Base-by-base conservation (phyloP, 2,113 vertebrate genomes). In the Misgurnus anguillicaudatus region DNA sequence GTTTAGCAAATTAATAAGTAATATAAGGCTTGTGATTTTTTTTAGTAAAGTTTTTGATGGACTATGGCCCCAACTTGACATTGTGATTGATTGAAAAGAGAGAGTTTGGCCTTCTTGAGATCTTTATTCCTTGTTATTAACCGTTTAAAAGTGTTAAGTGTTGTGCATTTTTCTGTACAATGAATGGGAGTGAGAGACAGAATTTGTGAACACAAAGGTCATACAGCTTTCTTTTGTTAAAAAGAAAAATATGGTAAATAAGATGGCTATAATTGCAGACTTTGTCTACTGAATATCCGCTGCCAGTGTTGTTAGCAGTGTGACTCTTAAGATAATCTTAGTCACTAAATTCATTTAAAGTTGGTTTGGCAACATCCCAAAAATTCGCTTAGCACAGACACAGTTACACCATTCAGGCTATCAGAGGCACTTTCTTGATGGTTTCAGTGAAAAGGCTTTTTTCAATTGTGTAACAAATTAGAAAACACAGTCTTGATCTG, bases 301-400 rank as follows among this genome's bases (percentile, higher is more conserved):
- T 45, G 64, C 41, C 42, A 47, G 21, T n/a, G 39, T 21, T 67
- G 14, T 64, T 53, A 17, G 8, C 31, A n/a, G 14, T 53, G 5
- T 38, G 16, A 10, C 48, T 8, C 38, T 39, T 71, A 55, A 24
- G 55, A 36, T 51, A 7, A 36, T 14, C 6, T 31, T 53, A 21
- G 42, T 6, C 2, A 1, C 31, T 51, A 14, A 31, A 21, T 57
- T 66, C 48, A 62, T 68, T 55, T 53, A 5, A 62, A 47, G 38
- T 8, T 13, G 14, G 58, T 9, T 55, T 75, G 62, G 63, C 45
- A 24, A 55, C n/a, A 13, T 78, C 62, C 42, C 53, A 51, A 13
- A 73, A 61, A 16, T 71, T 36, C 67, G 60, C 21, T 39, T 72
- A 58, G 17, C 24, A 58, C n/a, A 11, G 19, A 38, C 45, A 55